Evolutionary conservation across 2,888 invertebrate genomes (phyloP).

Genomic region (Acleris emargana): DNA sequence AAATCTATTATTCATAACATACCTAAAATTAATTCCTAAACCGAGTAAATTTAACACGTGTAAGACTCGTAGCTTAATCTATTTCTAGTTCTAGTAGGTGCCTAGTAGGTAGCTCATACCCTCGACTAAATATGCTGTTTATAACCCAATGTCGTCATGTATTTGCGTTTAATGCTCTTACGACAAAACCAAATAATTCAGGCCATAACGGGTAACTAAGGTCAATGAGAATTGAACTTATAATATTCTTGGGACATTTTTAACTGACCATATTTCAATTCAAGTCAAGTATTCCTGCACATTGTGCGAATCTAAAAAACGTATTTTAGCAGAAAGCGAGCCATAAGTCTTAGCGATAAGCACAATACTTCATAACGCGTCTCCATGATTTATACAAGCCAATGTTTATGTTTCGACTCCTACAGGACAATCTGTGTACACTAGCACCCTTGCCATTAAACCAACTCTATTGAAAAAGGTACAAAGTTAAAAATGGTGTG

Average conservation of each 20-base stretch:
- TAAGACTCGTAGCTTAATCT: too few relatives aligned
- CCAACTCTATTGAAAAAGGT: conserved; percentile 29
- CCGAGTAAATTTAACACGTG: too few relatives aligned
- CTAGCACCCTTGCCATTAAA: not conserved
- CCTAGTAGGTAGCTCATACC: too few relatives aligned
- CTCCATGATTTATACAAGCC: conserved; percentile 76
- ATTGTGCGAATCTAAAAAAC: conserved; percentile 5
- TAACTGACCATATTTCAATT: not conserved
- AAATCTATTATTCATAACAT: too few relatives aligned
- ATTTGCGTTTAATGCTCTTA: too few relatives aligned
- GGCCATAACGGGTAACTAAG: too few relatives aligned
- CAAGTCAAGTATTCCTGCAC: not conserved
- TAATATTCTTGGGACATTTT: not conserved
- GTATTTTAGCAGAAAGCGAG: conserved; percentile 3
- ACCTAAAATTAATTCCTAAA: too few relatives aligned
- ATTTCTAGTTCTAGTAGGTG: too few relatives aligned
- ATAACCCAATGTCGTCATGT: too few relatives aligned
- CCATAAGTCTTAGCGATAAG: conserved; percentile 35
- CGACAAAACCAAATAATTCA: too few relatives aligned
- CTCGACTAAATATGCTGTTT: too few relatives aligned
- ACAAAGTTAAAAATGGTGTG: conserved; percentile 48
- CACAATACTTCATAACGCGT: conserved; percentile 57
- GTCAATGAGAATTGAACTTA: too few relatives aligned
- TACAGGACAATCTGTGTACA: conserved; percentile 38
- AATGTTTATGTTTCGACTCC: conserved; percentile 66